Base-by-base conservation (phyloP, 2,113 vertebrate species). In the Chloropsis cyanopogon region DNA sequence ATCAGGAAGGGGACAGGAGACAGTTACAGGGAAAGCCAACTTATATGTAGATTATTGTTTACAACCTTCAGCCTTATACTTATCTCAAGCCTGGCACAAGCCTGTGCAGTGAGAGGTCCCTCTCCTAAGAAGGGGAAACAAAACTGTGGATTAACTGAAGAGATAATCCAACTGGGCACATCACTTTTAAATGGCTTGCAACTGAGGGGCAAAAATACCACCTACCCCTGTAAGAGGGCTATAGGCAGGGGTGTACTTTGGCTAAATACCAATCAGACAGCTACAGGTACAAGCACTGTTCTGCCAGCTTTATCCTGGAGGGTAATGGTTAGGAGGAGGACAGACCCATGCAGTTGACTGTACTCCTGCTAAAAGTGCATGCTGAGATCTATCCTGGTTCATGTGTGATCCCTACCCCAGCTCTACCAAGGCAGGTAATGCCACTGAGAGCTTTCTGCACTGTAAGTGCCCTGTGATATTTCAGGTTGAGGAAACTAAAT, bases 391-490 rank as follows among this genome's bases (percentile, higher is more conserved):
- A 0, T n/a, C 29, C 26, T 60, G 11, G 35, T 21, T 75, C 29
- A 14, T 7, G 47, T 2, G 3, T n/a, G 44, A 69, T 39, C 12
- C 28, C 22, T 20, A 17, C 10, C 16, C 24, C 16, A 76, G 20
- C 19, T 26, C 11, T 44, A 68, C 39, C 23, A 88, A 31, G 41
- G 21, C 14, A 90, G 15, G 6, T 26, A 41, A 42, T 3, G 22
- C 8, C 44, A n/a, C 54, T 25, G 29, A 57, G 46, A 78, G 8
- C 21, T 20, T 76, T 76, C 63, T 60, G 63, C 0, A 0, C 52
- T 63, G 52, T 0, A 0, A 29, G n/a, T n/a, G n/a, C 23, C 33
- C 29, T 47, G 5, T n/a, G 20, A 11, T 13, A 47, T 19, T 81
- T 72, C 69, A 63, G 25, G 31, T 2, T 5, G 5, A 47, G 18